phyloP scores from a whole-genome alignment of 2,113 vertebrate genomes.

The Microtus ochrogaster region DNA sequence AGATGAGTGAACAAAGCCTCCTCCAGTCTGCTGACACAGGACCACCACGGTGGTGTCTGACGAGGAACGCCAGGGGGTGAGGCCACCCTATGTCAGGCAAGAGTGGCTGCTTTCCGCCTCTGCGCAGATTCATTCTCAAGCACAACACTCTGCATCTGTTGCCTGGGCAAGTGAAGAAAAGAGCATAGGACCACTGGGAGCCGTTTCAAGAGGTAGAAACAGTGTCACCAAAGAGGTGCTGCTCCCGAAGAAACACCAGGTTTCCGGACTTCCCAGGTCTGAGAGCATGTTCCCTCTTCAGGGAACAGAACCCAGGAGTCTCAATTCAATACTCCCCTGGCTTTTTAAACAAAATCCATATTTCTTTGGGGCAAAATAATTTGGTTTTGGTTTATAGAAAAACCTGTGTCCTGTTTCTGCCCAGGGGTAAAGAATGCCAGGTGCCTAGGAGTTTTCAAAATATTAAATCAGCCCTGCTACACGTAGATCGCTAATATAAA shows the following conservation, averaged over 20 bases:
- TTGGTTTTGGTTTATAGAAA: constrained; percentile 3
- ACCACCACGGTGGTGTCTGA: constrained; percentile 11
- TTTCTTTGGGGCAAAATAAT: neutral
- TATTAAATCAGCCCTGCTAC: neutral
- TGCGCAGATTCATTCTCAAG: neutral
- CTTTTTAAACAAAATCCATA: constrained; percentile 3
- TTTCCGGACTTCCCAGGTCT: neutral
- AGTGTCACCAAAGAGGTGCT: rapidly evolving
- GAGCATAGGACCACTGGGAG: neutral
- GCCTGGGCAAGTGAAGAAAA: neutral
- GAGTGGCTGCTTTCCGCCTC: neutral
- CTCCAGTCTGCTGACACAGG: neutral
- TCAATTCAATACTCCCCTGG: neutral
- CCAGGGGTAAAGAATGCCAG: neutral
- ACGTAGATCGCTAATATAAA: neutral
- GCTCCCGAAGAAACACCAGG: neutral
- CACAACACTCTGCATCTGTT: neutral
- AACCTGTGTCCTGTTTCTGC: neutral
- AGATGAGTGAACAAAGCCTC: constrained; percentile 50
- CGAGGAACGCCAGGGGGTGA: neutral
- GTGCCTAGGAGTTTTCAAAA: neutral
- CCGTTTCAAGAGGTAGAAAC: neutral
- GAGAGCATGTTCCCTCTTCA: neutral
- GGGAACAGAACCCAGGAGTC: neutral
- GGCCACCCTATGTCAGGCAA: neutral